Evolutionary conservation across 2,797 vertebrate genomes (phyloP).

Genomic region (Gallinago nigripennis): DNA sequence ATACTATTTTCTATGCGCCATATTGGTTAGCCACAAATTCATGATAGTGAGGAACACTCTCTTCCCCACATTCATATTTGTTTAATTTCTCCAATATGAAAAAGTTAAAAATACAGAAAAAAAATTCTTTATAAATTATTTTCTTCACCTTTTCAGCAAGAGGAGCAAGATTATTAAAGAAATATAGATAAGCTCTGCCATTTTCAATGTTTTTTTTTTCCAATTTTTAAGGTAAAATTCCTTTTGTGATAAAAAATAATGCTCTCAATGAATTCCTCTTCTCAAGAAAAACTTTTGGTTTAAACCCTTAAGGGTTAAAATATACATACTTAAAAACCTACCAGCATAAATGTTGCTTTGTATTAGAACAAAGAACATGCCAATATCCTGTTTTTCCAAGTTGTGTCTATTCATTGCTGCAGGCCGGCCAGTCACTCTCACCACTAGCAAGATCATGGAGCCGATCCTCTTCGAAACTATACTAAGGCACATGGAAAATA

Average conservation of each 20-base stretch:
- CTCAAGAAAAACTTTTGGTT: background rate
- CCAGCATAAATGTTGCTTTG: background rate
- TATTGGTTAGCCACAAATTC: background rate
- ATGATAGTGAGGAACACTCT: background rate
- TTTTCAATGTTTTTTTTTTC: background rate
- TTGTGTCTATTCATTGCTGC: background rate
- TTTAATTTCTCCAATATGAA: background rate
- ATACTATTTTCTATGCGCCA: background rate
- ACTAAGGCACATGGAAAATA: background rate
- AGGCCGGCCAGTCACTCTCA: background rate
- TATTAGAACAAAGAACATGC: background rate
- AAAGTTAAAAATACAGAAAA: background rate
- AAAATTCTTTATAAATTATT: background rate
- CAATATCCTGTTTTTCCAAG: background rate
- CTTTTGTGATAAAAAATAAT: background rate
- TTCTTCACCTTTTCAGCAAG: background rate
- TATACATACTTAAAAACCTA: background rate
- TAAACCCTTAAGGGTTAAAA: background rate
- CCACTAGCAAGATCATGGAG: background rate
- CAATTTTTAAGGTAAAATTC: background rate
- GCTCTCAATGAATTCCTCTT: background rate
- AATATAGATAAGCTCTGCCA: accelerated
- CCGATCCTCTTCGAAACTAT: background rate
- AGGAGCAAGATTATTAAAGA: background rate
- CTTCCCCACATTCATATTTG: background rate